These are phyloP conservation scores for Ailurus styani DNA, from an alignment of 2,113 vertebrate genomes.

Conservation along the genomic window DNA sequence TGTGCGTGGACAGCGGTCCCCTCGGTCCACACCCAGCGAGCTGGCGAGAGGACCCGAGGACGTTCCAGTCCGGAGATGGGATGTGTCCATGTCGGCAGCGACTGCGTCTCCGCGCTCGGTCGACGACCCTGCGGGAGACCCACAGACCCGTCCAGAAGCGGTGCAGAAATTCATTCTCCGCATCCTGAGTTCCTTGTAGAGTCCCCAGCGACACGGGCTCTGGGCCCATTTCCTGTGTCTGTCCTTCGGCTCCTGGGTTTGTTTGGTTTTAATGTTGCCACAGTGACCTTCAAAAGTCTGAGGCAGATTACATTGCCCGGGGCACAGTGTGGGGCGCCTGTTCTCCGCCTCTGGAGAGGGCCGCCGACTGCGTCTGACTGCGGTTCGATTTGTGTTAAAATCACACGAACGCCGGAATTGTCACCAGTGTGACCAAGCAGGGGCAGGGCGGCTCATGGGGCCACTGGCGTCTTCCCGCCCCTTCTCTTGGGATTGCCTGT, in stretches of 20 bases:
- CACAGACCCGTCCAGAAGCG: neutral
- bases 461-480: neutral
- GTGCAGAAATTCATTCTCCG: neutral
- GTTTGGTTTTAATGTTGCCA: neutral
- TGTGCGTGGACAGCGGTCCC: rapidly evolving
- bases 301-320: neutral
- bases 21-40: too few species aligned
- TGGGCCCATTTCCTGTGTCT: neutral
- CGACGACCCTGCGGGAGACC: too few species aligned
- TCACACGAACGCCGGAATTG: neutral
- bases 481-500: neutral
- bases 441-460: too few species aligned
- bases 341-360: neutral
- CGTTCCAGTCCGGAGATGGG: neutral
- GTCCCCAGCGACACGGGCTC: neutral
- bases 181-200: neutral
- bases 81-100: too few species aligned
- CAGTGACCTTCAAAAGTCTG: neutral
- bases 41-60: neutral
- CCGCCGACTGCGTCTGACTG: neutral
- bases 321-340: neutral
- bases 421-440: too few species aligned
- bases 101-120: neutral
- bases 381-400: neutral
- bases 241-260: neutral